Evolutionary conservation across 2,888 invertebrate genomes (phyloP).

Genomic region (Drosophila fulvimacula): DNA sequence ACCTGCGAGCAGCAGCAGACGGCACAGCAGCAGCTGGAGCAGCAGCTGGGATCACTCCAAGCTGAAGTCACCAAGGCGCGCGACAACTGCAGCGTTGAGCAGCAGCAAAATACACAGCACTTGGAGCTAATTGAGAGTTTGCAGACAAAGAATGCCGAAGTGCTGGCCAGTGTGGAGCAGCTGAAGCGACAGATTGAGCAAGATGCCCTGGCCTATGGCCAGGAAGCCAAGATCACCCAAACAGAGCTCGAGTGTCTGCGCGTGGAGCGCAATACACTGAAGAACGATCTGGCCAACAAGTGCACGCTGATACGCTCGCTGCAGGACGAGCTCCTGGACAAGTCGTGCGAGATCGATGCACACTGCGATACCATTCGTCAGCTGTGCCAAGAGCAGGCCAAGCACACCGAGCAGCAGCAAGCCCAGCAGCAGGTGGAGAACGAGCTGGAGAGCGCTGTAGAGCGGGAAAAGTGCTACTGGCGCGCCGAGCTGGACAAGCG

Average conservation of each 20-base stretch:
- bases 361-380: conserved; percentile 83
- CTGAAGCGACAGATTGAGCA: conserved; percentile 82
- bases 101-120: conserved; percentile 69
- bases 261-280: conserved; percentile 82
- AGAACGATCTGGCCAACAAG: conserved; percentile 82
- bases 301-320: conserved; percentile 82
- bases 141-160: conserved; percentile 73
- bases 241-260: conserved; percentile 81
- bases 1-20: conserved; percentile 48
- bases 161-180: conserved; percentile 72
- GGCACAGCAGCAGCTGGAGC: conserved; percentile 56
- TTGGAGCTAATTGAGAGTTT: conserved; percentile 74
- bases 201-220: conserved; percentile 81
- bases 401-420: conserved; percentile 84
- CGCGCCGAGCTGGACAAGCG: conserved; percentile 86
- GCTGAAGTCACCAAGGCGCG: conserved; percentile 71
- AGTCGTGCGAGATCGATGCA: conserved; percentile 83
- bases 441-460: conserved; percentile 84
- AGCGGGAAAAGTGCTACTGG: conserved; percentile 85
- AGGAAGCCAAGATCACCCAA: conserved; percentile 79
- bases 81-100: conserved; percentile 60
- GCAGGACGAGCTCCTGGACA: conserved; percentile 82
- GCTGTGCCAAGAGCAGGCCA: conserved; percentile 81
- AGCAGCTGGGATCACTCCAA: conserved; percentile 60
- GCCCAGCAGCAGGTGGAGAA: conserved; percentile 84